Evolutionary conservation across 2,888 invertebrate genomes (phyloP).

Genomic region (Nephrotoma guestfalica): DNA sequence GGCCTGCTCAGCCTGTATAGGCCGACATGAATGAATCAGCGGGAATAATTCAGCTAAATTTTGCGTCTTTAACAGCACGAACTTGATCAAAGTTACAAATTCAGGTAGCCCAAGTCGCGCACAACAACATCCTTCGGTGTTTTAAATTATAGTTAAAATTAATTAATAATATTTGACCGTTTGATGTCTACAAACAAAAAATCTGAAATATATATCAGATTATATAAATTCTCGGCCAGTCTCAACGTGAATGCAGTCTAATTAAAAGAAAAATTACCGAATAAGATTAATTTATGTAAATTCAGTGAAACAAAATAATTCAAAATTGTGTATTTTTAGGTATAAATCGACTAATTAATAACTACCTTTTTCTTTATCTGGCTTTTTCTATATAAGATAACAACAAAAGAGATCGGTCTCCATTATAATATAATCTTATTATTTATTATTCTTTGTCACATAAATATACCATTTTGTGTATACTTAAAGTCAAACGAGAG

Average conservation of each 20-base stretch:
- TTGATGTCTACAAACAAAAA: not conserved
- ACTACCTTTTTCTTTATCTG: not conserved
- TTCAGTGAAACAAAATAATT: not conserved
- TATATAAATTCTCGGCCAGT: no score
- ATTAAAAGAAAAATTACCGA: not conserved
- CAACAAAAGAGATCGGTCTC: not conserved
- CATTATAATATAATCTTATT: not conserved
- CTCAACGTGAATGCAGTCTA: not conserved
- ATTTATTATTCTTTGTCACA: not conserved
- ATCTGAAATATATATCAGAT: not conserved
- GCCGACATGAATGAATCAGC: no score
- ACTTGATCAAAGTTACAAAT: no score
- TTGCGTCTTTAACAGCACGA: no score
- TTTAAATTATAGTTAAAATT: not conserved
- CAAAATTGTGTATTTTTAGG: not conserved
- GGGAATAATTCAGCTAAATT: no score
- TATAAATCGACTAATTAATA: not conserved
- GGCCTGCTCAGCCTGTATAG: no score
- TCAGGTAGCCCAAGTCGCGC: no score
- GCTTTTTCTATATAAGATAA: not conserved
- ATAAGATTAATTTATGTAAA: not conserved
- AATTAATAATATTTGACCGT: not conserved
- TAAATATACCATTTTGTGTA: not conserved
- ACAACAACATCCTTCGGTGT: not conserved
- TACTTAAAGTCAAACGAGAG: not conserved